phyloP scores from a whole-genome alignment of 2,888 invertebrate genomes.

The Phasia obesa region DNA sequence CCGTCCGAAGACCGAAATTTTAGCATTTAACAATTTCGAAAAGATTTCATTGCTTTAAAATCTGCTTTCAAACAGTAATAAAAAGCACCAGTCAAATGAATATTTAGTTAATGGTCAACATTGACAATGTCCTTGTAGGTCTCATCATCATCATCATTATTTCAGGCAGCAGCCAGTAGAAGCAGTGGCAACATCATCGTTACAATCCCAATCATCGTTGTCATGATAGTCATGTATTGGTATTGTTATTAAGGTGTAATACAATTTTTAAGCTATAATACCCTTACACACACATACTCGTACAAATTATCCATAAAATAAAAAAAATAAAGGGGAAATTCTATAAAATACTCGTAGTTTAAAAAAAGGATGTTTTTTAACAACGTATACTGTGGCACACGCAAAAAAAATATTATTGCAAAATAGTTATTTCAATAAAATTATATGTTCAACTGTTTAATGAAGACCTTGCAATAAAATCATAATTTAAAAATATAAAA shows the following conservation, averaged over 20 bases:
- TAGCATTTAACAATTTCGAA: no score
- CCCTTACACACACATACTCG: constrained; percentile 68
- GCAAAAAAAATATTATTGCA: neutral
- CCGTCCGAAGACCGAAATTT: no score
- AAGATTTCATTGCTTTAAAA: constrained; percentile 24
- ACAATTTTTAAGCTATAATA: constrained; percentile 81
- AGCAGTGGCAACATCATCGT: constrained; percentile 38
- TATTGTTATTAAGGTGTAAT: constrained; percentile 82
- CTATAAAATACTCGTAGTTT: constrained; percentile 26
- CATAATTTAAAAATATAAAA: no score
- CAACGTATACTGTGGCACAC: neutral
- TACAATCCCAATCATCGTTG: constrained; percentile 62
- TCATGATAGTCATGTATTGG: constrained; percentile 77
- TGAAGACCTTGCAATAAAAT: no score
- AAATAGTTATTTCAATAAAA: no score
- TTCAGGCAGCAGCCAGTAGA: constrained; percentile 12
- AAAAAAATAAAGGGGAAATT: constrained; percentile 55
- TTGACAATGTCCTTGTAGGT: constrained; percentile 63
- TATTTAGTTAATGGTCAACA: constrained; percentile 64
- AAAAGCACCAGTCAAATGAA: constrained; percentile 43
- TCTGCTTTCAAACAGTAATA: constrained; percentile 5
- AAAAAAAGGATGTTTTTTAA: constrained; percentile 44
- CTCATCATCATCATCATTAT: constrained; percentile 53
- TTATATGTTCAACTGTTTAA: no score
- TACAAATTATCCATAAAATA: constrained; percentile 19